phyloP scores from a whole-genome alignment of 2,113 vertebrate species.

The Dipodomys spectabilis region DNA sequence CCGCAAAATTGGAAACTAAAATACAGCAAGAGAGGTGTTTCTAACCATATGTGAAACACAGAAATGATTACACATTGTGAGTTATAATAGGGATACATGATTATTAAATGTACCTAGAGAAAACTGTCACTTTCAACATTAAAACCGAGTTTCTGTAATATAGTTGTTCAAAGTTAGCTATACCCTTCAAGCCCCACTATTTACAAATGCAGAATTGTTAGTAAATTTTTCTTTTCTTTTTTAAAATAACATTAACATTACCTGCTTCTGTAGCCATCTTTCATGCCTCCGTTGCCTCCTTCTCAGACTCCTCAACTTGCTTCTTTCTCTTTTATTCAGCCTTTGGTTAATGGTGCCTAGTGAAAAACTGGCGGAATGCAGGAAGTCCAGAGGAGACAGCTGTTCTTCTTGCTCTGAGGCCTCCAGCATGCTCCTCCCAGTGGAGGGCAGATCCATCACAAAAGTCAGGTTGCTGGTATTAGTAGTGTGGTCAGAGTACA shows the following conservation, averaged over 20 bases:
- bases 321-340: slow-evolving; percentile 89
- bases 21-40: not conserved
- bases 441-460: slow-evolving; percentile 76
- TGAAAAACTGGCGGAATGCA: slow-evolving; percentile 52
- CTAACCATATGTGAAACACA: slow-evolving; percentile 1
- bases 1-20: not conserved
- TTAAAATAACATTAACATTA: slow-evolving; percentile 56
- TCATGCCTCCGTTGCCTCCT: slow-evolving; percentile 90
- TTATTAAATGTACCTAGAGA: not conserved
- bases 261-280: slow-evolving; percentile 88
- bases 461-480: slow-evolving; percentile 63
- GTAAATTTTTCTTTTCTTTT: not conserved
- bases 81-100: not conserved
- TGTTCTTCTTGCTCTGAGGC: slow-evolving; percentile 50
- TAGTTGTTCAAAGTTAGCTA: not conserved
- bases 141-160: not conserved
- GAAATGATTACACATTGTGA: not conserved
- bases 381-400: slow-evolving; percentile 62
- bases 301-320: slow-evolving; percentile 88
- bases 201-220: not conserved
- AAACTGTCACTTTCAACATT: slow-evolving; percentile 37
- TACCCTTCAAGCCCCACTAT: not conserved
- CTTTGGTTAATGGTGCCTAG: slow-evolving; percentile 81
- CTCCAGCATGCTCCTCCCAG: slow-evolving; percentile 73
- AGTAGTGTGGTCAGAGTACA: slow-evolving; percentile 63